Evolutionary conservation across 2,113 vertebrate species (phyloP).

Genomic region (Xiphorhynchus elegans): DNA sequence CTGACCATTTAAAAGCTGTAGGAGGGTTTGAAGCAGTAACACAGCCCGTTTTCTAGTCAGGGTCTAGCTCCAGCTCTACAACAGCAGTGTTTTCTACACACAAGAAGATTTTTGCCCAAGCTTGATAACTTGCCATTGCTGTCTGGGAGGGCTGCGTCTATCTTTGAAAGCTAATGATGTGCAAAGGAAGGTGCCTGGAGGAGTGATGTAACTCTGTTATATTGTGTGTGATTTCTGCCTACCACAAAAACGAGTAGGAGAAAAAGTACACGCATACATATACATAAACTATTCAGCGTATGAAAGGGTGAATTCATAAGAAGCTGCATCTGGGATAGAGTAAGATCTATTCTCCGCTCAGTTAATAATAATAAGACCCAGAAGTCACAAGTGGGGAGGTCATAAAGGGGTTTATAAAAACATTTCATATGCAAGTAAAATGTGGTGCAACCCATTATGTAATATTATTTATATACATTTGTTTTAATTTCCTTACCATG

Average conservation of each 20-base stretch:
- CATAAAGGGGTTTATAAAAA: constrained; percentile 50
- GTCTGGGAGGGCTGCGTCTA: not conserved
- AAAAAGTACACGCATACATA: not conserved
- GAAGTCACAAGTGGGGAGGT: constrained; percentile 17
- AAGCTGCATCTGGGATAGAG: constrained; percentile 19
- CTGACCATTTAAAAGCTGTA: constrained; percentile 48
- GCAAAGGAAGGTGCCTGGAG: not conserved
- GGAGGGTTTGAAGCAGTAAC: constrained; percentile 39
- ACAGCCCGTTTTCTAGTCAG: not conserved
- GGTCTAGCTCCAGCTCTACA: constrained; percentile 5
- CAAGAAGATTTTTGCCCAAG: not conserved
- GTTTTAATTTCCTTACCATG: constrained; percentile 5
- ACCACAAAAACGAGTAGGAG: not conserved
- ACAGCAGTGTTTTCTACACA: not conserved
- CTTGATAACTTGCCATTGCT: not conserved
- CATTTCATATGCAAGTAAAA: constrained; percentile 33
- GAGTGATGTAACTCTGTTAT: not conserved
- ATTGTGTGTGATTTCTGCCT: not conserved
- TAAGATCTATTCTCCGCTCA: constrained; percentile 5
- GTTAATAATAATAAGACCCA: constrained; percentile 48
- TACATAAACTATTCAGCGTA: not conserved
- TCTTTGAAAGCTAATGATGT: constrained; percentile 31
- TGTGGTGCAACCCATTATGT: not conserved
- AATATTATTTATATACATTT: not conserved
- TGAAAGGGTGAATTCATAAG: constrained; percentile 45